A percentile compares a stretch with the other conserved stretches of the same genome.
Conservation (phyloP, 2,113 vertebrate species). For the Chascanopsetta lugubris region DNA sequence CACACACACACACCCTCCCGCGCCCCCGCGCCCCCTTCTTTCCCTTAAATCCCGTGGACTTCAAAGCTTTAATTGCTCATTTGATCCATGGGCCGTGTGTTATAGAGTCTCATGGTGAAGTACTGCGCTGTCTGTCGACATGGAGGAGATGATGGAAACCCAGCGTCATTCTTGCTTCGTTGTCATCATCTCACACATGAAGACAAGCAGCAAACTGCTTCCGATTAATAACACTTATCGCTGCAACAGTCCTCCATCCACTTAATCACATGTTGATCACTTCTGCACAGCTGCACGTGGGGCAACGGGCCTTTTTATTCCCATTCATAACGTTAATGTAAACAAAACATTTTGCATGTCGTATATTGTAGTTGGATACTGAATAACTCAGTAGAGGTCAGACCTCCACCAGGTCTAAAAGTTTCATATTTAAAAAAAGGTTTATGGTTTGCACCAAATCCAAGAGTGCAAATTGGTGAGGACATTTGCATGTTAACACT, state of each 20-base stretch:
- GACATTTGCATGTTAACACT: too few relatives aligned
- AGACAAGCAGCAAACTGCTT: constrained; percentile 22
- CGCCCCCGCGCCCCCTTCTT: neutral
- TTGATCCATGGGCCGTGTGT: constrained; percentile 57
- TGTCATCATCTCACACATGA: constrained; percentile 19
- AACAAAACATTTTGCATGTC: constrained; percentile 2
- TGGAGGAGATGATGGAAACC: neutral
- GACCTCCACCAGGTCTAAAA: neutral
- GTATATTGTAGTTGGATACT: too few relatives aligned
- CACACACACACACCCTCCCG: too few relatives aligned
- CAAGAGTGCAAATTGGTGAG: too few relatives aligned
- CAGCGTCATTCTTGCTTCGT: neutral
- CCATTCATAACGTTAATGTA: neutral
- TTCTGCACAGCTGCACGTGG: neutral
- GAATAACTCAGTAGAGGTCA: constrained; percentile 2
- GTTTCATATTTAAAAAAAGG: neutral
- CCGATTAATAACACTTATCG: constrained; percentile 31
- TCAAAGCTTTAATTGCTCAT: constrained; percentile 71
- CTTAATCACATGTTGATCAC: constrained; percentile 9
- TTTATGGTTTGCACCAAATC: neutral
- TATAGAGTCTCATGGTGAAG: constrained; percentile 7
- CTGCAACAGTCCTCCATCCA: neutral
- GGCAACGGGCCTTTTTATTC: neutral
- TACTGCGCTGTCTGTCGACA: constrained; percentile 34
- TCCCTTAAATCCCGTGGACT: constrained; percentile 54